These are phyloP conservation scores for Ennomos quercinarius DNA, from an alignment of 2,888 invertebrate genomes.

Conservation along the genomic window DNA sequence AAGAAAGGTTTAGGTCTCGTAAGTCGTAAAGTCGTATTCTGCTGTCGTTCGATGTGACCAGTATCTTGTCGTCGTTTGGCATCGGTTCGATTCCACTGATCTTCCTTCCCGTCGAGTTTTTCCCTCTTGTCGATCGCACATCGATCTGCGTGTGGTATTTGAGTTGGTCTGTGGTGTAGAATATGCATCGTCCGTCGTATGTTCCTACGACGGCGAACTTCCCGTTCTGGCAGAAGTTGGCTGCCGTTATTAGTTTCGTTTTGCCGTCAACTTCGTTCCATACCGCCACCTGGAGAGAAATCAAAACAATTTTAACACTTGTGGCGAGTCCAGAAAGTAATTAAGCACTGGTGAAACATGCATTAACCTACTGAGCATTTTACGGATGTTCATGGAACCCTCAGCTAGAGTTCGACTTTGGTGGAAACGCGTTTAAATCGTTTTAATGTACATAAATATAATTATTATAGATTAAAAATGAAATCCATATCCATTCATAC, in stretches of 20 bases:
- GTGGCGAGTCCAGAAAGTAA: too few species aligned
- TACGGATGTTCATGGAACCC: too few species aligned
- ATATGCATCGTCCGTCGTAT: slow-evolving; percentile 99
- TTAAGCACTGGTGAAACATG: too few species aligned
- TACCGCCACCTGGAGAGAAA: slow-evolving; percentile 89
- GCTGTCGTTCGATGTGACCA: slow-evolving; percentile 99
- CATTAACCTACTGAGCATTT: too few species aligned
- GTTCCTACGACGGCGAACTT: slow-evolving; percentile 99
- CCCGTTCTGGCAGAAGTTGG: slow-evolving; percentile 98
- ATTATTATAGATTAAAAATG: too few species aligned
- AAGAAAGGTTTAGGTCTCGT: slow-evolving; percentile 96
- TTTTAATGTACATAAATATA: too few species aligned
- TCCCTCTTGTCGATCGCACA: slow-evolving; percentile 97
- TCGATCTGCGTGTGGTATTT: slow-evolving; percentile 99
- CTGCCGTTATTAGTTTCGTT: slow-evolving; percentile 97
- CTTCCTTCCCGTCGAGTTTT: slow-evolving; percentile 97
- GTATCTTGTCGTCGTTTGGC: slow-evolving; percentile 97
- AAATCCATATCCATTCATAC: too few species aligned
- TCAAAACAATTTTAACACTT: too few species aligned
- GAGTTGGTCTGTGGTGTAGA: slow-evolving; percentile 98
- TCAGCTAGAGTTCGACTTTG: too few species aligned
- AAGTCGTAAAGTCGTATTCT: slow-evolving; percentile 98
- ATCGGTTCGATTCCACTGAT: slow-evolving; percentile 99
- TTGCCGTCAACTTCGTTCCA: slow-evolving; percentile 99
- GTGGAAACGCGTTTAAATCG: too few species aligned